Evolutionary conservation across 2,888 invertebrate genomes (phyloP).

Genomic region (Lasius fuliginosus): DNA sequence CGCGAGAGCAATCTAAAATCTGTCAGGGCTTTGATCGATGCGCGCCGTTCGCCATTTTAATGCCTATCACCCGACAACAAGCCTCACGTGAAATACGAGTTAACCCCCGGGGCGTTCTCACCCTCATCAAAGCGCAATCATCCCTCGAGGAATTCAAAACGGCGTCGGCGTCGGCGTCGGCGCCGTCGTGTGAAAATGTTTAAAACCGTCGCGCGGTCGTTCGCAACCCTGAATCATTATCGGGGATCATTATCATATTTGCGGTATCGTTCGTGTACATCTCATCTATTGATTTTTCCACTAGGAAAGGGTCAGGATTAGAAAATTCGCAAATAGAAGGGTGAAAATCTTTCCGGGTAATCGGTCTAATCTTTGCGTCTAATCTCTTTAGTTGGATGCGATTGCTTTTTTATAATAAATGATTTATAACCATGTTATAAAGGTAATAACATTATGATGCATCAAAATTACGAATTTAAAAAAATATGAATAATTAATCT

Average conservation of each 20-base stretch:
- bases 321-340: slow-evolving; percentile 8
- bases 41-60: slow-evolving; percentile 83
- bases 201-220: slow-evolving; percentile 68
- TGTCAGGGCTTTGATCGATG: slow-evolving; percentile 86
- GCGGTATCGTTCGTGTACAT: not conserved
- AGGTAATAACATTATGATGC: not conserved
- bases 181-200: slow-evolving; percentile 76
- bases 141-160: slow-evolving; percentile 84
- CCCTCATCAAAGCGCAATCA: slow-evolving; percentile 83
- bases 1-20: slow-evolving; percentile 85
- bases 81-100: slow-evolving; percentile 83
- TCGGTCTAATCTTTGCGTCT: slow-evolving; percentile 1
- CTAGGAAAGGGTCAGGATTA: not conserved
- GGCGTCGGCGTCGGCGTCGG: slow-evolving; percentile 63
- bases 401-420: not conserved
- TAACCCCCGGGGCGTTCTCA: slow-evolving; percentile 81
- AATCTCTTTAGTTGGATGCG: slow-evolving; percentile 1
- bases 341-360: slow-evolving; percentile 20
- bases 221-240: slow-evolving; percentile 62
- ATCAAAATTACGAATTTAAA: not conserved
- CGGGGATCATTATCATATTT: slow-evolving; percentile 67
- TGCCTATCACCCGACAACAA: slow-evolving; percentile 83
- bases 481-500: not conserved
- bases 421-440: not conserved
- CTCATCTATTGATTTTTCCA: slow-evolving; percentile 39